These are phyloP conservation scores for Calephelis nemesis DNA, from an alignment of 1,140 invertebrate genomes.

Conservation along the genomic window DNA sequence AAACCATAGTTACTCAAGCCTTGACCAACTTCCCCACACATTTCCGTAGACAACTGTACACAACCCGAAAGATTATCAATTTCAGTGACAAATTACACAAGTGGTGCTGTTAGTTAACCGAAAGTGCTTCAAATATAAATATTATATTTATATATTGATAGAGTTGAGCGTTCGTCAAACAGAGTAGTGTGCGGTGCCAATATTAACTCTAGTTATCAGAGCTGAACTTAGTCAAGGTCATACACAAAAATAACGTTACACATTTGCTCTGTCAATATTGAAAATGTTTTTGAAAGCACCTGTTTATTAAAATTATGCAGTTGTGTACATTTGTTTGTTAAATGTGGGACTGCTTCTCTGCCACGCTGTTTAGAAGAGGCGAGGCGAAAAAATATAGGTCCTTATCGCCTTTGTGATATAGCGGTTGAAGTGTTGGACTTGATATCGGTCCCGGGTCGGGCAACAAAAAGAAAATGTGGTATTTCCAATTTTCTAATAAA, in stretches of 20 bases:
- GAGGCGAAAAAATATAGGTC: too few species aligned
- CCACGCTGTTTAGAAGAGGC: too few species aligned
- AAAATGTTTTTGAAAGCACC: slow-evolving; percentile 38
- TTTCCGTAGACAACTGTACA: slow-evolving; percentile 29
- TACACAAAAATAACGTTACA: slow-evolving; percentile 56
- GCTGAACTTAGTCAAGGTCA: slow-evolving; percentile 64
- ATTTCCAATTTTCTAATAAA: too few species aligned
- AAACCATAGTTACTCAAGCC: not conserved
- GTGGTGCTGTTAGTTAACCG: slow-evolving; percentile 54
- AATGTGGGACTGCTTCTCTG: not conserved
- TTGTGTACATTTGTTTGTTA: not conserved
- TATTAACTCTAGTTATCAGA: slow-evolving; percentile 76
- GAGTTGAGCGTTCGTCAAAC: slow-evolving; percentile 75
- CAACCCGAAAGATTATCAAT: slow-evolving; percentile 56
- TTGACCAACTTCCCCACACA: not conserved
- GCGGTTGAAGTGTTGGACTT: too few species aligned
- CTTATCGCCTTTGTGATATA: too few species aligned
- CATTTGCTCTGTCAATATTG: slow-evolving; percentile 63
- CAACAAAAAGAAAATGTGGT: too few species aligned
- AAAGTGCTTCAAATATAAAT: slow-evolving; percentile 77
- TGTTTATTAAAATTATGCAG: slow-evolving; percentile 17
- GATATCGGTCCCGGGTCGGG: too few species aligned
- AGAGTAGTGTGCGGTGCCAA: slow-evolving; percentile 68
- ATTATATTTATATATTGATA: slow-evolving; percentile 79
- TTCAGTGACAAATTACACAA: slow-evolving; percentile 74